Conservation (phyloP, 1,140 invertebrate species). For the Spodoptera frugiperda region DNA sequence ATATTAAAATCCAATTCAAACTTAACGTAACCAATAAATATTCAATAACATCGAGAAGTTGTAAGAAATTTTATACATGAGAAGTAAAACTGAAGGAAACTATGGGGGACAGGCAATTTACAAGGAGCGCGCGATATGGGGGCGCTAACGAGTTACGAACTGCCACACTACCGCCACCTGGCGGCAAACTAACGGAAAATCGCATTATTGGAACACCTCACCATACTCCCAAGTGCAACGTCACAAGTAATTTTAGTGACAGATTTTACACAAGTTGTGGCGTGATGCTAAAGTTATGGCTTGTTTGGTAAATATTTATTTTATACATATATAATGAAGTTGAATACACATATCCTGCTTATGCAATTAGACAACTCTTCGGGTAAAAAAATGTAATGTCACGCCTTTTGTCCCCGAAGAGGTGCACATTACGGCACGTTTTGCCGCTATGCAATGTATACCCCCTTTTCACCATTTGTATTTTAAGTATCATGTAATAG, state of each 20-base stretch:
- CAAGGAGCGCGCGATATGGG: constrained; percentile 52
- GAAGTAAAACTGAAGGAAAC: constrained; percentile 47
- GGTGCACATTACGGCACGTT: too few species aligned
- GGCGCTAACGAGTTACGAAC: constrained; percentile 62
- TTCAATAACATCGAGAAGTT: constrained; percentile 19
- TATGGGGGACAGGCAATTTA: constrained; percentile 54
- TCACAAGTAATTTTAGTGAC: constrained; percentile 38
- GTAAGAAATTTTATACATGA: constrained; percentile 42
- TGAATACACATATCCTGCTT: neutral
- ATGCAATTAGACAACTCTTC: neutral
- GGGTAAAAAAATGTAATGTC: neutral
- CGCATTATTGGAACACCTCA: constrained; percentile 60
- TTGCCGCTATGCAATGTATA: too few species aligned
- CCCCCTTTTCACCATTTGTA: too few species aligned
- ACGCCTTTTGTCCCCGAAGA: too few species aligned
- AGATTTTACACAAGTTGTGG: constrained; percentile 2
- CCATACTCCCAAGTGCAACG: constrained; percentile 35
- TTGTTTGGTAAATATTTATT: constrained; percentile 4
- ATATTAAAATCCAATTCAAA: neutral
- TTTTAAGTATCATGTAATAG: too few species aligned
- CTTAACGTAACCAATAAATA: constrained; percentile 22
- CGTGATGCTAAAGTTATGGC: neutral
- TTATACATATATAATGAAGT: too few species aligned
- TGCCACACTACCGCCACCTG: constrained; percentile 52
- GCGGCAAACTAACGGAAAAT: constrained; percentile 56